Evolutionary conservation across 2,797 vertebrate species (phyloP), one percentile per base, ranked within the genome.

Genomic region (Sebastes elongatus): DNA sequence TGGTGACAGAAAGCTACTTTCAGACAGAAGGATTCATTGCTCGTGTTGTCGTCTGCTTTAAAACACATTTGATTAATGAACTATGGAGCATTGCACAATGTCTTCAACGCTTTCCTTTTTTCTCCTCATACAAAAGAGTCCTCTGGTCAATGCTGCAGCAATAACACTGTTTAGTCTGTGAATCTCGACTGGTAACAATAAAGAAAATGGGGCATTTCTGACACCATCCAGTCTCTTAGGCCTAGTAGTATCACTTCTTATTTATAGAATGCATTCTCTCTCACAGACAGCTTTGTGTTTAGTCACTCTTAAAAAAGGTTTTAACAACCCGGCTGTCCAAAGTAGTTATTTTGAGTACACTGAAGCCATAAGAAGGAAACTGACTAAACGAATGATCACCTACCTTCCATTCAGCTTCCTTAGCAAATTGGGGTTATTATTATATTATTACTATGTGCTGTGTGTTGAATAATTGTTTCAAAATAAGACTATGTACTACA

Each of bases 361-460:
- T 10, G 56, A 49, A 55, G 22, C 10, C 3, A n/a, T 35, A 8
- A 57, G 5, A 67, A 53, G 25, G 25, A 61, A 35, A 20, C 10
- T 56, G 62, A 59, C 42, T 56, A 81, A 81, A 81, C 62, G 63
- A 80, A 84, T 71, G 42, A 79, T 77, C 71, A 87, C 87, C 83
- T 91, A 85, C 87, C 89, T 90, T 88, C 71, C 81, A 70, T 68
- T 87, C 88, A 85, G 89, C 78, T 77, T 88, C 70, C 78, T 84
- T 56, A 78, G 84, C 85, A 90, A 79, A 83, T 83, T 18, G 74
- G 52, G 46, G 66, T 42, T 42, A 42, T 82, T 49, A 35, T 56
- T 75, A 67, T 52, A 53, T 11, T 23, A 33, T 66, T 28, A 71
- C 8, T 71, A 10, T 60, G 49, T 63, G 69, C 63, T 72, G 33